Evolutionary conservation across 2,888 invertebrate species (phyloP), one percentile per base, ranked within the genome.

Genomic region (Eupithecia subumbrata): DNA sequence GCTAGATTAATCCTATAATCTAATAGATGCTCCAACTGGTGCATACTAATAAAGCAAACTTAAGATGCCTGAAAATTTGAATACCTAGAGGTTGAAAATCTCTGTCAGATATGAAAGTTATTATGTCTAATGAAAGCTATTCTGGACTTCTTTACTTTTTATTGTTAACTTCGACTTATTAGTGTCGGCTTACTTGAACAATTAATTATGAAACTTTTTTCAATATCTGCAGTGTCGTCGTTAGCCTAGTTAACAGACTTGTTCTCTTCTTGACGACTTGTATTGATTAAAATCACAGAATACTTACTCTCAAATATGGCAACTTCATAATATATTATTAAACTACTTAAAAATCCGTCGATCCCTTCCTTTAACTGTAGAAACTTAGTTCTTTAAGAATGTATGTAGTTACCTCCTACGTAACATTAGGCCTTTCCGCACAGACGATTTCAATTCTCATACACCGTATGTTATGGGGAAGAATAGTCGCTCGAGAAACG

Each of bases 401-500:
- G 12, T 40, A 66, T 64, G 25, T 18, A 14, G 14, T 34, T 40
- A 4, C 34, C 7, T 66, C 5, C 34, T 37, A 34, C 66, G 18
- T 66, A 9, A 67, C 66, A 37, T 37, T 67, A 67, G 37, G 66
- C 66, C 66, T 73, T 68, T 71, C 69, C 73, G 40, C 69, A 56
- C 68, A 64, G 69, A 67, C 68, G 69, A 72, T 72, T 76, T 74
- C 48, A 69, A 71, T 60, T 76, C 70, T 52, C 69, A 72, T 60
- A 63, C 52, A 71, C 63, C 69, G 73, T 74, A 70, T 72, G 66
- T 77, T 74, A 70, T 66, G 60, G 70, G 22, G 40, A 70, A 74
- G 71, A 73, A 75, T 68, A 75, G 75, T 73, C 69, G 72, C 71
- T 71, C 74, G 66, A 60, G 64, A 56, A 75, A 81, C 72, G 66